Evolutionary conservation across 2,888 invertebrate species (phyloP).

Genomic region (Cantharis rufa): DNA sequence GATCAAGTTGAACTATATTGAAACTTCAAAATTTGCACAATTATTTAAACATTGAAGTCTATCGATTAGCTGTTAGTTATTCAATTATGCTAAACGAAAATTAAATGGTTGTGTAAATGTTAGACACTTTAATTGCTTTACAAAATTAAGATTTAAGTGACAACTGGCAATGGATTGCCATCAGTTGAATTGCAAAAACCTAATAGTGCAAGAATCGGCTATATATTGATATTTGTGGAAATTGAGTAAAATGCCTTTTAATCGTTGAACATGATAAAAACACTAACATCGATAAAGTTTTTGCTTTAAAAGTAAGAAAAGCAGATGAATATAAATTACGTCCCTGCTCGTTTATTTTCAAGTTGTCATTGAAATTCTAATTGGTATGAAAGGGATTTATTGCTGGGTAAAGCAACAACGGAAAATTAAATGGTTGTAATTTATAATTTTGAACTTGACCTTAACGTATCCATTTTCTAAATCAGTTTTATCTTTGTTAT

Average conservation of each 20-base stretch:
- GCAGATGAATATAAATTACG: not conserved
- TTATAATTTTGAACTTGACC: not conserved
- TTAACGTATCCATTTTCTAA: not conserved
- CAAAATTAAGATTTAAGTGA: not conserved
- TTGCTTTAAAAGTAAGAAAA: not conserved
- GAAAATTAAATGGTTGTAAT: not conserved
- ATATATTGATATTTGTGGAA: not conserved
- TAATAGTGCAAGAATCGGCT: not conserved
- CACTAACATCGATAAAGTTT: not conserved
- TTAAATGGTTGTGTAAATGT: not conserved
- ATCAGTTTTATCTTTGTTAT: not conserved
- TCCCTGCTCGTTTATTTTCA: not conserved
- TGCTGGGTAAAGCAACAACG: not conserved
- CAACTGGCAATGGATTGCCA: not conserved
- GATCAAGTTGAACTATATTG: not conserved
- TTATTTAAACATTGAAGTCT: not conserved
- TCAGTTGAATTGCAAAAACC: not conserved
- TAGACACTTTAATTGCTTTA: not conserved
- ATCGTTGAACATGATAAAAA: not conserved
- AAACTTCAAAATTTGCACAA: not conserved
- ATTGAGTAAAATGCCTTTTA: not conserved
- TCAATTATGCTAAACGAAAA: not conserved
- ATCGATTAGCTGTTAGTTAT: not conserved
- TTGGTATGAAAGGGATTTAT: not conserved
- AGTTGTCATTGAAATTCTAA: not conserved